Evolutionary conservation across 1,140 invertebrate genomes (phyloP).

Genomic region (Globodera rostochiensis): DNA sequence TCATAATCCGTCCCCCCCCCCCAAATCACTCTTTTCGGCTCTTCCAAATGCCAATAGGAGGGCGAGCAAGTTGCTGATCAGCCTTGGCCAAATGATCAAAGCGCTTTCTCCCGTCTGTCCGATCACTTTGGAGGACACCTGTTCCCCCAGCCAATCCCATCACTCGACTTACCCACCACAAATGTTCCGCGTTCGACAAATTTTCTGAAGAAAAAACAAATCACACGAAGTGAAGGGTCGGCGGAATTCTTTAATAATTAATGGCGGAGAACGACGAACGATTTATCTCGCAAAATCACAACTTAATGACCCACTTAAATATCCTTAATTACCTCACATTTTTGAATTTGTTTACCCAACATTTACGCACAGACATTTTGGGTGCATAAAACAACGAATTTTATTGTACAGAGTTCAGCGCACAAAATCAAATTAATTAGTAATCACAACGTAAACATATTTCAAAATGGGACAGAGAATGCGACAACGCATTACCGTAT

Average conservation of each 20-base stretch:
- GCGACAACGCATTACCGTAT: too few species aligned
- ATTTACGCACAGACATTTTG: not conserved
- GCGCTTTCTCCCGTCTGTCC: not conserved
- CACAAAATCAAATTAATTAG: too few species aligned
- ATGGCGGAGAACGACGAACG: not conserved
- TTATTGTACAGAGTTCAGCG: too few species aligned
- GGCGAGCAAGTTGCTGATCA: not conserved
- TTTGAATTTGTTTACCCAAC: not conserved
- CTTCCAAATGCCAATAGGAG: not conserved
- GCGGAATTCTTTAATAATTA: not conserved
- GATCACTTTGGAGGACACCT: not conserved
- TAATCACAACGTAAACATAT: too few species aligned
- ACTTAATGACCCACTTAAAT: not conserved
- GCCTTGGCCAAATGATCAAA: not conserved
- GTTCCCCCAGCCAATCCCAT: not conserved
- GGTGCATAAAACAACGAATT: not conserved
- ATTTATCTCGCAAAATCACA: not conserved
- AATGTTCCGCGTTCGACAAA: not conserved
- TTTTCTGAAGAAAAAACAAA: not conserved
- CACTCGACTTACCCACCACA: not conserved
- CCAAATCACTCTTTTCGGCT: not conserved
- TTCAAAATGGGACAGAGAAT: too few species aligned
- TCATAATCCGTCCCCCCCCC: not conserved
- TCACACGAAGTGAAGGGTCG: not conserved
- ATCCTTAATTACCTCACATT: not conserved